Percentiles rank a stretch among this genome's conserved stretches.
These are phyloP conservation scores for Aurelia coerulea DNA, from an alignment of 30 jellyfish, hydroid and myxozoan species.

Conservation along the genomic window DNA sequence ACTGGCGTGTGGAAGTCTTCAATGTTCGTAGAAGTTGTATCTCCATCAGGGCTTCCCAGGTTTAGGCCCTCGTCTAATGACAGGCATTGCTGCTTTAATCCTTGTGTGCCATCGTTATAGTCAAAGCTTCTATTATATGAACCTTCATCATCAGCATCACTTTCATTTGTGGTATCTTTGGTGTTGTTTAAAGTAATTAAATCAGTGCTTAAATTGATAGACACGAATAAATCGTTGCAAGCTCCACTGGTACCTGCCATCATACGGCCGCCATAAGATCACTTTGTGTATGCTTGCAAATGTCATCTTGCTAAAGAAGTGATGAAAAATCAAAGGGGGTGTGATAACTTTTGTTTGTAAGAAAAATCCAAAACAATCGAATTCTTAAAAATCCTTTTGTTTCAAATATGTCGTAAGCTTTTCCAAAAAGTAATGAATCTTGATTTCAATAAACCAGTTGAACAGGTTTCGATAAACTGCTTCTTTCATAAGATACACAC, in stretches of 20 bases:
- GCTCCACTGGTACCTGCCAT: conserved; percentile 48
- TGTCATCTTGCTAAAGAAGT: conserved; percentile 26
- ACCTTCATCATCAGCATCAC: conserved; percentile 64
- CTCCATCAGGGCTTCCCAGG: not conserved
- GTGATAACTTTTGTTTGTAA: not conserved
- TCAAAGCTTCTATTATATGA: conserved; percentile 31
- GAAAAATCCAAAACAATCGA: not conserved
- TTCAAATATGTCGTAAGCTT: too few relatives aligned
- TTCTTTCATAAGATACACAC: too few relatives aligned
- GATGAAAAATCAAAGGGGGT: not conserved
- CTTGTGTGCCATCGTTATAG: conserved; percentile 22
- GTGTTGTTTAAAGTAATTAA: not conserved
- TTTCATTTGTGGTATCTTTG: not conserved
- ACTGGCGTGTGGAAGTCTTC: not conserved
- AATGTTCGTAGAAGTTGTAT: not conserved
- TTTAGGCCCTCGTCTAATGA: conserved; percentile 26
- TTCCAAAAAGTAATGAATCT: too few relatives aligned
- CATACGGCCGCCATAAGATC: conserved; percentile 41
- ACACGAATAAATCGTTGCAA: conserved; percentile 28
- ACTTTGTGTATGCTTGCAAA: conserved; percentile 8
- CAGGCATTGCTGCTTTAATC: conserved; percentile 3
- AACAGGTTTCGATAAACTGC: too few relatives aligned
- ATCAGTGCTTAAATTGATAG: conserved; percentile 39
- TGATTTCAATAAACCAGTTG: too few relatives aligned
- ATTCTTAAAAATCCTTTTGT: not conserved